Conservation (phyloP, 2,113 vertebrate genomes). For the Callithrix jacchus region DNA sequence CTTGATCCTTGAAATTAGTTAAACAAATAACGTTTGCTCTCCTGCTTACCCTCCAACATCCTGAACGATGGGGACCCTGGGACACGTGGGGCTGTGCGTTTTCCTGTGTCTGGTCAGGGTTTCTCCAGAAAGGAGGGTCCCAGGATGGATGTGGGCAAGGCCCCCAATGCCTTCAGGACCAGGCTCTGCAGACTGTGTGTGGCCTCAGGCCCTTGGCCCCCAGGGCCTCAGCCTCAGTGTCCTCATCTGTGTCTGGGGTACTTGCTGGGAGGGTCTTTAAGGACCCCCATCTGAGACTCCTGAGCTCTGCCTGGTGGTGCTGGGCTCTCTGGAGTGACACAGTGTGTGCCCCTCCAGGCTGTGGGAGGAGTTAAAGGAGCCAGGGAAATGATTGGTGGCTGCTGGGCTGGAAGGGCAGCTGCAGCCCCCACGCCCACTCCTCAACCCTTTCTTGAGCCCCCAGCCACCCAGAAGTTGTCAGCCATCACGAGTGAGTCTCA, state of each 20-base stretch:
- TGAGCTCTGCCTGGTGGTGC: accelerated
- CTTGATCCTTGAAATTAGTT: background rate
- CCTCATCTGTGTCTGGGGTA: background rate
- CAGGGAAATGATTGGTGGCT: accelerated
- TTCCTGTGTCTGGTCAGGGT: accelerated
- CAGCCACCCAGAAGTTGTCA: accelerated
- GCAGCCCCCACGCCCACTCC: accelerated
- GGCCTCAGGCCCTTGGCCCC: background rate
- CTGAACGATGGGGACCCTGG: accelerated
- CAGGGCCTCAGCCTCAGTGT: background rate
- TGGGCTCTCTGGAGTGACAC: accelerated
- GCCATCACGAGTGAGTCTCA: accelerated
- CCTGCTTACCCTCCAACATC: too few species aligned
- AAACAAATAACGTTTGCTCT: background rate
- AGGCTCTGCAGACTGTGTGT: accelerated
- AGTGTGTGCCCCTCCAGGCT: too few species aligned
- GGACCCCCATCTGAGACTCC: background rate
- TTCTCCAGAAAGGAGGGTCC: background rate
- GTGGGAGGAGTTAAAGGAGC: too few species aligned
- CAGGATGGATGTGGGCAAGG: accelerated
- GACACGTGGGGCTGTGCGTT: accelerated
- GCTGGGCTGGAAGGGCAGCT: background rate
- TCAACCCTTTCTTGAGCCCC: background rate
- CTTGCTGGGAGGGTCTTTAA: background rate
- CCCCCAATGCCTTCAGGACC: accelerated